Evolutionary conservation across 2,113 vertebrate genomes (phyloP), one percentile per base, ranked within the genome.

Genomic region (Numida meleagris): DNA sequence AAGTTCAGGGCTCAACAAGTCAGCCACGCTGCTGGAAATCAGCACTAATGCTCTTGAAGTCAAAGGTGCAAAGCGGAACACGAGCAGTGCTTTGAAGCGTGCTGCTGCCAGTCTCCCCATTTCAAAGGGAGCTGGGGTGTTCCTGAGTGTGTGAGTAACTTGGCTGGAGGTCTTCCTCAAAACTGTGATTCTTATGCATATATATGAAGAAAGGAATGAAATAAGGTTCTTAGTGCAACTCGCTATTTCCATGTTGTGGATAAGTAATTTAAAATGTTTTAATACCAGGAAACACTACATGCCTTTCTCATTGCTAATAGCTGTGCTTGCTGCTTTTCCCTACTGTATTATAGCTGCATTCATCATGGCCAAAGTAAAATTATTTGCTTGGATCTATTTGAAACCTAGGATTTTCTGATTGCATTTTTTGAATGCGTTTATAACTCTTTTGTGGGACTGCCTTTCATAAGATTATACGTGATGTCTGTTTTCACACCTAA

Each of bases 401-500:
- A 89, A 86, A 71, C 66, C 48, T 58, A 55, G 45, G 10, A 50
- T 82, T 73, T 87, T 92, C 63, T 81, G 5, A 71, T n/a, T 70
- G 11, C 20, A 18, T 46, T 90, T 46, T 57, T 57, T 80, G 19
- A 90, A 57, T 66, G 33, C 24, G 65, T 67, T 77, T 76, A 14
- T 71, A 94, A 82, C 48, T 89, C 88, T 75, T 92, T 74, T 86
- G 17, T 90, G 62, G 77, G 70, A 66, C 66, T 84, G 10, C 31
- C 55, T 89, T 50, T 80, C 70, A 72, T 74, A 43, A 77, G 65
- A 91, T 71, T 62, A 25, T 86, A 45, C 5, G 2, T 21, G 45
- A 27, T 84, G 67, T 80, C 84, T 90, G 55, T 95, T 95, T 96
- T 82, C 80, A 70, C 45, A 76, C 62, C 77, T 87, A 91, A 95